A percentile compares a stretch with the other conserved stretches of the same genome.
These are phyloP conservation scores for Cyprinella venusta DNA, from an alignment of 2,797 vertebrate genomes.

Conservation along the genomic window DNA sequence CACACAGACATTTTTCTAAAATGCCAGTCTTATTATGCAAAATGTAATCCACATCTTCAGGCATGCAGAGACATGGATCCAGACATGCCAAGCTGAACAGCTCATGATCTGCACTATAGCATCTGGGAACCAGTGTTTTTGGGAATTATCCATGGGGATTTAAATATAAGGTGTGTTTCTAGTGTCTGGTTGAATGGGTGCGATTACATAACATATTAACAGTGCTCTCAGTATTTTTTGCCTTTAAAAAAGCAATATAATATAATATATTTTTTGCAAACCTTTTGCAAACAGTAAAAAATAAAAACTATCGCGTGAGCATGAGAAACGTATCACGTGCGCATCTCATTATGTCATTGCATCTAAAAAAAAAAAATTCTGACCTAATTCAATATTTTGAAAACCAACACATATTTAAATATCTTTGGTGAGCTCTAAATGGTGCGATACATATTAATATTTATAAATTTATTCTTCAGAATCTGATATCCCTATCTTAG, in stretches of 20 bases:
- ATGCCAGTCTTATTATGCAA: slow-evolving; percentile 34
- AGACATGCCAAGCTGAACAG: slow-evolving; percentile 5
- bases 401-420: neutral
- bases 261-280: too few species aligned
- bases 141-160: neutral
- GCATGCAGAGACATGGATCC: slow-evolving; percentile 26
- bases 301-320: too few species aligned
- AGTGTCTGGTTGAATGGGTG: neutral
- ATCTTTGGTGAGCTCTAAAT: neutral
- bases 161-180: slow-evolving; percentile 19
- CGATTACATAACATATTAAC: slow-evolving; percentile 1
- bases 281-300: too few species aligned
- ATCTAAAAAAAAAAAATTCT: neutral
- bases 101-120: neutral
- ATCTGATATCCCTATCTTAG: neutral
- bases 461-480: neutral
- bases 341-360: too few species aligned
- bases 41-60: slow-evolving; percentile 28
- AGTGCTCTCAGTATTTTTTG: neutral
- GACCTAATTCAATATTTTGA: neutral
- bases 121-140: slow-evolving; percentile 3
- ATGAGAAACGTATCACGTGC: too few species aligned
- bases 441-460: neutral
- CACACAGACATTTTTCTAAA: slow-evolving; percentile 51
- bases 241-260: neutral